Conservation (phyloP, 2,888 invertebrate species). For the Limenitis arthemis region DNA sequence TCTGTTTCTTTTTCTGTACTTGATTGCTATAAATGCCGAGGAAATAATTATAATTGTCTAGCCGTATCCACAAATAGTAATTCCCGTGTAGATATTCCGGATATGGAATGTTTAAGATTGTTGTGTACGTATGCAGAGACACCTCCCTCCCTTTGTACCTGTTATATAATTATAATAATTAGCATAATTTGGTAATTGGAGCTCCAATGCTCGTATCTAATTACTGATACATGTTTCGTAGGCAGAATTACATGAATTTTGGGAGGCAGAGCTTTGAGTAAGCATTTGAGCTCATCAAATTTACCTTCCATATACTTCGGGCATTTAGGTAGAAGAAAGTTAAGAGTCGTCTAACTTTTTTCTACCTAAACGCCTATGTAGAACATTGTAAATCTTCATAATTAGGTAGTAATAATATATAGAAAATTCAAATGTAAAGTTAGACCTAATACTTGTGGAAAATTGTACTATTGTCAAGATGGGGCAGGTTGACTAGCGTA, state of each 20-base stretch:
- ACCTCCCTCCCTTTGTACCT: constrained; percentile 24
- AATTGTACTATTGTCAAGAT: too few relatives aligned
- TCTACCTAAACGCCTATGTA: too few relatives aligned
- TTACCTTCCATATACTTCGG: too few relatives aligned
- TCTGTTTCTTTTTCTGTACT: constrained; percentile 1
- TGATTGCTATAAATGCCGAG: background rate
- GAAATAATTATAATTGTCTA: constrained; percentile 2
- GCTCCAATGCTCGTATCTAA: constrained; percentile 1
- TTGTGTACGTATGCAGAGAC: constrained; percentile 27
- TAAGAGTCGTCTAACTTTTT: too few relatives aligned
- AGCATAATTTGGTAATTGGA: constrained; percentile 7
- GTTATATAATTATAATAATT: constrained; percentile 26
- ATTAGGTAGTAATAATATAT: too few relatives aligned
- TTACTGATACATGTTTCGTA: constrained; percentile 3
- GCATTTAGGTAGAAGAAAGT: too few relatives aligned
- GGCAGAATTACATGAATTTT: background rate
- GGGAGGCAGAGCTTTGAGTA: background rate
- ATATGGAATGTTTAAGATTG: constrained; percentile 16
- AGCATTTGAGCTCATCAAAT: constrained; percentile 1
- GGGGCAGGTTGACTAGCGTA: too few relatives aligned
- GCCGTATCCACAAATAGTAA: constrained; percentile 26
- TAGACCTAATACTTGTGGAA: too few relatives aligned
- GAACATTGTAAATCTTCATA: too few relatives aligned
- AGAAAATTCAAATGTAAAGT: too few relatives aligned
- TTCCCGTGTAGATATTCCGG: constrained; percentile 18